Base-by-base conservation (phyloP, 2,888 invertebrate species). In the Drosophila borborema region DNA sequence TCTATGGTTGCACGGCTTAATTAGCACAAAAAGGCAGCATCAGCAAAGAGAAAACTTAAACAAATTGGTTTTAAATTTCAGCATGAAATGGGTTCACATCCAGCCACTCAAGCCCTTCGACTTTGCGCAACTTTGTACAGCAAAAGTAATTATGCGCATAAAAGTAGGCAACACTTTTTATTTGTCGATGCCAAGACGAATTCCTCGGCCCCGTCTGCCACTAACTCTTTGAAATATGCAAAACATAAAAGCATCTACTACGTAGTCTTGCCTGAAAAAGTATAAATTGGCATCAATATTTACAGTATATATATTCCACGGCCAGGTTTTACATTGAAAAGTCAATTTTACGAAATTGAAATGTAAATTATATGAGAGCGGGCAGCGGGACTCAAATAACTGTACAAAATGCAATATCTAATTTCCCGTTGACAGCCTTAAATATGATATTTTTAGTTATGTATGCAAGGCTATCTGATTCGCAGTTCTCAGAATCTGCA, bases 11-110 rank as follows among this genome's bases (percentile, higher is more conserved):
- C 63, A 70, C 58, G 77, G 69, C 72, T 73, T 84, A 84, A 89
- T 84, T 89, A 84, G 81, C 72, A 81, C 71, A 56, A 86, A 81
- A 89, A 67, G 74, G 74, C 75, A 56, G 54, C 54, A 63, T 65
- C 48, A 20, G 45, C 45, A 48, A 43, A 69, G 54, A 63, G 56
- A 65, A 67, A 74, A 71, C 70, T 74, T 71, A 70, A 67, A 60
- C 53, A 84, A 81, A 84, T 74, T 78, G 84, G 81, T 76, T 81
- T 84, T 76, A 76, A 83, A 86, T 89, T 82, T 86, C 76, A 70
- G 60, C 72, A 81, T 71, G 66, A 79, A 74, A 65, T 71, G 56
- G 67, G 58, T 56, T 56, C 63, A 55, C 23, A 36, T 38, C 14
- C 49, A 46, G 28, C 20, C 34, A 28, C 31, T 28, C 46, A 43